Evolutionary conservation across 2,888 invertebrate species (phyloP).

Genomic region (Heteromyza rotundicornis): DNA sequence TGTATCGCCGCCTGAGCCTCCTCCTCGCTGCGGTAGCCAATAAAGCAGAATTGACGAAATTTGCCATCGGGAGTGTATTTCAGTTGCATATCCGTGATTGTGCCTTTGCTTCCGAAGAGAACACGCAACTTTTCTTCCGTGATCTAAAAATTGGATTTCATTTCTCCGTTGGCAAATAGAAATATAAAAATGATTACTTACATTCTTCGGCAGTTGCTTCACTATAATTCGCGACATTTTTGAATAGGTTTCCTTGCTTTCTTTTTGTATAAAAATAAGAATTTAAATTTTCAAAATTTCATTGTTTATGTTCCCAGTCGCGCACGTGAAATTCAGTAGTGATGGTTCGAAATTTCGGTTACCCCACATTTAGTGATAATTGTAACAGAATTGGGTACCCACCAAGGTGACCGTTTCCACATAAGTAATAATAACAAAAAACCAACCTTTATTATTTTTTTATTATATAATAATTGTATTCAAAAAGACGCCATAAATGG

Average conservation of each 20-base stretch:
- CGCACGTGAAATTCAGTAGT: neutral
- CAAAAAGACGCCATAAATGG: too few species aligned
- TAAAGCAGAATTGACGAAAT: constrained; percentile 92
- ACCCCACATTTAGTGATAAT: too few species aligned
- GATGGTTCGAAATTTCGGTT: too few species aligned
- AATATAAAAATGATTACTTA: too few species aligned
- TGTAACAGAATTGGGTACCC: too few species aligned
- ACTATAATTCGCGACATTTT: constrained; percentile 80
- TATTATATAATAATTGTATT: too few species aligned
- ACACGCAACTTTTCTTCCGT: constrained; percentile 77
- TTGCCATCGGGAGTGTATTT: constrained; percentile 90
- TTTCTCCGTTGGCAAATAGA: neutral
- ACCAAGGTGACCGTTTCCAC: too few species aligned
- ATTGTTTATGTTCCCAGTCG: constrained; percentile 31
- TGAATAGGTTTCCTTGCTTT: too few species aligned
- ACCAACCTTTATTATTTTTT: too few species aligned
- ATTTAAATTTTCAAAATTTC: constrained; percentile 11
- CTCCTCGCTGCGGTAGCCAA: constrained; percentile 84
- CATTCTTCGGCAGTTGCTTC: constrained; percentile 88
- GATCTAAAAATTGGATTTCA: constrained; percentile 66
- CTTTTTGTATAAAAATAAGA: neutral
- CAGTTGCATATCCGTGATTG: constrained; percentile 90
- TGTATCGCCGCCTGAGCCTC: constrained; percentile 80
- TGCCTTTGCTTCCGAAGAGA: constrained; percentile 80
- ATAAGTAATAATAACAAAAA: too few species aligned